Conservation (phyloP, 1,140 invertebrate genomes). For the Bombus sylvicola region DNA sequence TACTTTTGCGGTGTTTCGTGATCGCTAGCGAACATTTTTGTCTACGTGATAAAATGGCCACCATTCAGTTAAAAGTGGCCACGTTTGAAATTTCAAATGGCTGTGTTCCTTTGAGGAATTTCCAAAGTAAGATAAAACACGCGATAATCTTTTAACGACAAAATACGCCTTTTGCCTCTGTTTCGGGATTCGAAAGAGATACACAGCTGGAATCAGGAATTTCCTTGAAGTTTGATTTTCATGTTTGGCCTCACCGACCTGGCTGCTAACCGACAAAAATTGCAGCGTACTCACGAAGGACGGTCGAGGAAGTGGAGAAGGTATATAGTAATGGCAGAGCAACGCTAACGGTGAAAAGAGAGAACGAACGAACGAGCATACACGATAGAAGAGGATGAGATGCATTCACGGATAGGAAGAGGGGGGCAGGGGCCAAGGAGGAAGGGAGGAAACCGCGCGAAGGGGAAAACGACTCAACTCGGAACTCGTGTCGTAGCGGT, state of each 20-base stretch:
- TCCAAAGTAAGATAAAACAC: background rate
- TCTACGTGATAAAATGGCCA: too few relatives aligned
- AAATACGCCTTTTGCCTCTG: background rate
- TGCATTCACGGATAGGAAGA: accelerated
- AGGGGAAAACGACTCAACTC: slow-evolving; percentile 64
- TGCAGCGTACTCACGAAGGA: slow-evolving; percentile 57
- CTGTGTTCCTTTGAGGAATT: too few relatives aligned
- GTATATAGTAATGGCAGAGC: slow-evolving; percentile 30
- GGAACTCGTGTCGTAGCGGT: slow-evolving; percentile 64
- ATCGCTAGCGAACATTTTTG: too few relatives aligned
- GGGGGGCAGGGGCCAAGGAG: background rate
- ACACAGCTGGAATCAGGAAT: slow-evolving; percentile 29
- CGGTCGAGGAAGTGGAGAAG: slow-evolving; percentile 55
- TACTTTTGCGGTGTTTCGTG: too few relatives aligned
- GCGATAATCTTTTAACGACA: background rate
- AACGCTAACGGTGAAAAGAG: slow-evolving; percentile 12
- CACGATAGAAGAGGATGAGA: background rate
- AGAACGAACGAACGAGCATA: background rate
- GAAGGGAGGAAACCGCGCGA: slow-evolving; percentile 41
- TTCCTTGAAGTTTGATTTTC: slow-evolving; percentile 55
- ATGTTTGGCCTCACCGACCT: slow-evolving; percentile 27
- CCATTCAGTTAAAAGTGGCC: too few relatives aligned
- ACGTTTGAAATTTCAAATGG: too few relatives aligned
- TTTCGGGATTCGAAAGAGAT: too few relatives aligned
- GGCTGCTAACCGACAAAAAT: slow-evolving; percentile 63